Conservation (phyloP, 2,113 vertebrate species). For the Cochlearius cochlearius region DNA sequence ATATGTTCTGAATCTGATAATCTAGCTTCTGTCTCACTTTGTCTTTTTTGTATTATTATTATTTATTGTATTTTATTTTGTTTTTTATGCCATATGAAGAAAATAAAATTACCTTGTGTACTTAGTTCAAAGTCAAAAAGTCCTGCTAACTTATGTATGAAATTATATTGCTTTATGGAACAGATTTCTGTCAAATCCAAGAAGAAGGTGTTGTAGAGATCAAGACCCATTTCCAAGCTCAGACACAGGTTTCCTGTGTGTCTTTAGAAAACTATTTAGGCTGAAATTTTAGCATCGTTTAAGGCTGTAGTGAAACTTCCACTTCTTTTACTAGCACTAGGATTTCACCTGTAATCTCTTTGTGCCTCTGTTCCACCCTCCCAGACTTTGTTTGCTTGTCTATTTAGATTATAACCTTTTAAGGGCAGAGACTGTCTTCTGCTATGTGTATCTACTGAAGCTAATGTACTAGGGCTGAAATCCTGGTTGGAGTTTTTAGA, state of each 20-base stretch:
- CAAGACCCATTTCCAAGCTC: background rate
- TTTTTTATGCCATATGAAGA: background rate
- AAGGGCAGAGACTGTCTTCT: background rate
- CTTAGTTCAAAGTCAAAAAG: background rate
- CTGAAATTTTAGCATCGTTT: background rate
- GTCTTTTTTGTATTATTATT: background rate
- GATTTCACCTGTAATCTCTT: background rate
- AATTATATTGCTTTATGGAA: background rate
- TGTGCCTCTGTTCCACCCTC: background rate
- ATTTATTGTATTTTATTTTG: background rate
- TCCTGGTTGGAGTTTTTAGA: background rate
- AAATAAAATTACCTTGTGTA: background rate
- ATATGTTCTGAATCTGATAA: background rate
- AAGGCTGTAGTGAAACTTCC: fast-evolving
- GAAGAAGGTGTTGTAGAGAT: background rate
- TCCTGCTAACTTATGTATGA: fast-evolving
- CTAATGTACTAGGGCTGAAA: background rate
- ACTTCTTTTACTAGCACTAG: background rate
- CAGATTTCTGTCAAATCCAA: background rate
- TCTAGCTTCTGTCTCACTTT: background rate
- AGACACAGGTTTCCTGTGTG: background rate
- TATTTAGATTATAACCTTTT: background rate
- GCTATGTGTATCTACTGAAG: background rate
- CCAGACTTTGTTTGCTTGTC: background rate
- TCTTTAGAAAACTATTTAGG: background rate